These are phyloP conservation scores for Torymus tubicola DNA, from an alignment of 2,888 invertebrate species.

Conservation along the genomic window DNA sequence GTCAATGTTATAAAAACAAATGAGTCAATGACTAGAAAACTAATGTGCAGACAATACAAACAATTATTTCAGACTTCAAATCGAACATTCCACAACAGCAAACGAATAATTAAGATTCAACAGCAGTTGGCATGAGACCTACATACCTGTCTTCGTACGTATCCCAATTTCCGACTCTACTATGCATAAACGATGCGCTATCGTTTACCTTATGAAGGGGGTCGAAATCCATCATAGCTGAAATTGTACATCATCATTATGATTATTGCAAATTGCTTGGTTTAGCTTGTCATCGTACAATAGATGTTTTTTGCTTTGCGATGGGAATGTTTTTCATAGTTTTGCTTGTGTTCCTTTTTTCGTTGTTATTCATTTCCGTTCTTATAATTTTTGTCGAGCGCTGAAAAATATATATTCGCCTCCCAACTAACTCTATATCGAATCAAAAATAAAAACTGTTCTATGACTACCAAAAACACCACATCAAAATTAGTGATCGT, in stretches of 20 bases:
- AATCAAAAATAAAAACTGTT: constrained; percentile 17
- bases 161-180: constrained; percentile 72
- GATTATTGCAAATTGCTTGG: constrained; percentile 36
- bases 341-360: constrained; percentile 50
- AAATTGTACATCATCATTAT: constrained; percentile 63
- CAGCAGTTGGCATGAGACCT: constrained; percentile 39
- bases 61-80: constrained; percentile 25
- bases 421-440: constrained; percentile 39
- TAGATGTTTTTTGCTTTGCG: constrained; percentile 30
- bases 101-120: constrained; percentile 41
- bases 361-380: constrained; percentile 38
- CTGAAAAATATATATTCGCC: constrained; percentile 47
- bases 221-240: constrained; percentile 74
- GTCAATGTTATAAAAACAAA: constrained; percentile 15
- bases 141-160: constrained; percentile 72
- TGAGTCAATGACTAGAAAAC: constrained; percentile 11
- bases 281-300: constrained; percentile 42
- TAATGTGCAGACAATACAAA: constrained; percentile 46
- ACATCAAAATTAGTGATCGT: constrained; percentile 54
- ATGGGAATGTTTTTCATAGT: constrained; percentile 40
- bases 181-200: constrained; percentile 71
- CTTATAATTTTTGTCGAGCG: constrained; percentile 27
- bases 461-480: constrained; percentile 55
- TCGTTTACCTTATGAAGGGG: constrained; percentile 71
- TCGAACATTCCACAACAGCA: constrained; percentile 47